A percentile compares a stretch with the other conserved stretches of the same genome.
Evolutionary conservation across 1,140 invertebrate species (phyloP).

Genomic region (Parapsyche elsis): DNA sequence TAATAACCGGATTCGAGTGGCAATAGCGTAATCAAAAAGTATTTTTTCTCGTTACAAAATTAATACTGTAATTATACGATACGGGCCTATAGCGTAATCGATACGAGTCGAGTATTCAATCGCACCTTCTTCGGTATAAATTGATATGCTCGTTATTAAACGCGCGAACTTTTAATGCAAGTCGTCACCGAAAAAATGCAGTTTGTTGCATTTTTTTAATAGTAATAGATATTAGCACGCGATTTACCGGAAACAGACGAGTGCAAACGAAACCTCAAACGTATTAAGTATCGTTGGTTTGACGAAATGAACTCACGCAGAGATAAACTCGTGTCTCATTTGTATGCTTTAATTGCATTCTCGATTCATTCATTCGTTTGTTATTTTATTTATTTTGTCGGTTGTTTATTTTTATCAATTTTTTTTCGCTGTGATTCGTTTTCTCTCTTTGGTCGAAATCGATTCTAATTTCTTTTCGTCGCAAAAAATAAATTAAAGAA

Average conservation of each 20-base stretch:
- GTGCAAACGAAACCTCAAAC: not conserved
- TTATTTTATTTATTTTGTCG: not conserved
- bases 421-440: slow-evolving; percentile 2
- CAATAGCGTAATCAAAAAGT: not conserved
- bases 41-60: not conserved
- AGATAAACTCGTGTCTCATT: slow-evolving; percentile 1
- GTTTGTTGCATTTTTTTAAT: too few species aligned
- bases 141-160: too few species aligned
- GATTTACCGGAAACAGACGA: too few species aligned
- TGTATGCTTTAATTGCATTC: slow-evolving; percentile 23
- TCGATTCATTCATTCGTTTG: not conserved
- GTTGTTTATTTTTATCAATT: not conserved
- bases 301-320: slow-evolving; percentile 9
- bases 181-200: too few species aligned
- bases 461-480: slow-evolving; percentile 14
- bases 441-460: not conserved
- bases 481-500: slow-evolving; percentile 18
- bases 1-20: not conserved
- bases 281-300: not conserved
- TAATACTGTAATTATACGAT: too few species aligned
- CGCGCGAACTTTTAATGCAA: too few species aligned
- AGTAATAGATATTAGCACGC: too few species aligned
- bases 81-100: too few species aligned
- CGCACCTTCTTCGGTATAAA: too few species aligned
- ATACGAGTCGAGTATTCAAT: too few species aligned